A percentile compares a stretch with the other conserved stretches of the same genome.
Conservation (phyloP, 2,797 vertebrate genomes). For the Microhierax caerulescens region DNA sequence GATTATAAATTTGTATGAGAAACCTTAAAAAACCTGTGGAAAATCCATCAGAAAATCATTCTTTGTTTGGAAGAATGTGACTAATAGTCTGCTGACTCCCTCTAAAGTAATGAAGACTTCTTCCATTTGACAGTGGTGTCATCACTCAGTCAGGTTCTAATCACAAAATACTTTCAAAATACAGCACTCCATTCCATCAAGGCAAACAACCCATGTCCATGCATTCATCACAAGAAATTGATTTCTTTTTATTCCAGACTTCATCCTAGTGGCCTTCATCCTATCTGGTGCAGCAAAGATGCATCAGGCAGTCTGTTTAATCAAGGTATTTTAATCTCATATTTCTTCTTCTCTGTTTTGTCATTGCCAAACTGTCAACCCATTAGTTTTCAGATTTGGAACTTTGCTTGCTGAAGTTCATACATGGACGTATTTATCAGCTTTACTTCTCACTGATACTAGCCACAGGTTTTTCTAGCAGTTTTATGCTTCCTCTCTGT, state of each 20-base stretch:
- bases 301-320: neutral
- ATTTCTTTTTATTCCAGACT: neutral
- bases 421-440: neutral
- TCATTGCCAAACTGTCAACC: neutral
- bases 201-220: neutral
- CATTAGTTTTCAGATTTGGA: neutral
- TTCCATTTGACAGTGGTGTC: neutral
- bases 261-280: neutral
- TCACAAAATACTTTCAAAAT: neutral
- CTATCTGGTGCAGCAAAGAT: neutral
- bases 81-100: neutral
- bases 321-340: neutral
- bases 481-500: neutral
- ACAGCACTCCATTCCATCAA: neutral
- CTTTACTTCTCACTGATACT: neutral
- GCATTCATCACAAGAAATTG: neutral
- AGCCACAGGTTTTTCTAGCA: neutral
- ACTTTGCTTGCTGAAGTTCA: neutral
- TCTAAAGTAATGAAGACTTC: neutral
- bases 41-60: neutral
- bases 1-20: neutral
- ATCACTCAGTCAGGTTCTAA: slow-evolving; percentile 4
- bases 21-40: neutral
- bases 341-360: neutral
- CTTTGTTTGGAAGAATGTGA: neutral